Base-by-base conservation (phyloP, 53 echinoderm and acorn worm species). In the Echinometra lucunter region DNA sequence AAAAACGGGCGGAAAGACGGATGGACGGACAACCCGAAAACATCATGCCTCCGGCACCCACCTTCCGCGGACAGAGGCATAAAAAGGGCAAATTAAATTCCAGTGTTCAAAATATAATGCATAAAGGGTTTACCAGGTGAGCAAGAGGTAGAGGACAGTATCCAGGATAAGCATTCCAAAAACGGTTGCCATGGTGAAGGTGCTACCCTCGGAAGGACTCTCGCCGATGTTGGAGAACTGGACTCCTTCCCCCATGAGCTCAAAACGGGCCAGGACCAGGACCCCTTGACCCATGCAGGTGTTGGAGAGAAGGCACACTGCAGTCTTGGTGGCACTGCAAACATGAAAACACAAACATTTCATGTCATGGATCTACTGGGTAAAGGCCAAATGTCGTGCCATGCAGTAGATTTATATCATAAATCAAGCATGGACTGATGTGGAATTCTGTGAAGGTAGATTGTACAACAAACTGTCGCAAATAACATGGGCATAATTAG, bases 271-370 rank as follows among this genome's bases (percentile, higher is more conserved):
- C 47, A 99, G 45, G 17, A 97, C 93, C 58, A 82, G 66, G 28
- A 99, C 95, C 17, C 96, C 99, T 40, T 98, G 94, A 1, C 98
- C 97, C 91, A 99, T 95, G 82, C 96, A 96, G 69, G 96, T 96
- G 88, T 99, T 99, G 40, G 97, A 96, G 67, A 99, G 95, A 45
- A 99, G 94, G 60, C 96, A 98, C 1, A 95, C 95, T 4, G 95
- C 92, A 32, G 95, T 92, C 85, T 98, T 97, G 4, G 94, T 91
- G 45, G 96, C 56, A 34, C 99, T 99, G 97, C 27, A 95, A 35
- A n/a, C 88, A 56, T 53, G 30, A 16, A 69, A 25, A 32, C 15
- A 69, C 34, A 63, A 63, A 63, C 7, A 25, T 2, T 21, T 18
- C 19, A 63, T 63, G 21, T 63, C 23, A 63, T 1, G 6, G 27